Percentiles rank a stretch among this genome's conserved stretches.
Evolutionary conservation across 2,797 vertebrate genomes (phyloP).

Genomic region (Ambastaia sidthimunki): DNA sequence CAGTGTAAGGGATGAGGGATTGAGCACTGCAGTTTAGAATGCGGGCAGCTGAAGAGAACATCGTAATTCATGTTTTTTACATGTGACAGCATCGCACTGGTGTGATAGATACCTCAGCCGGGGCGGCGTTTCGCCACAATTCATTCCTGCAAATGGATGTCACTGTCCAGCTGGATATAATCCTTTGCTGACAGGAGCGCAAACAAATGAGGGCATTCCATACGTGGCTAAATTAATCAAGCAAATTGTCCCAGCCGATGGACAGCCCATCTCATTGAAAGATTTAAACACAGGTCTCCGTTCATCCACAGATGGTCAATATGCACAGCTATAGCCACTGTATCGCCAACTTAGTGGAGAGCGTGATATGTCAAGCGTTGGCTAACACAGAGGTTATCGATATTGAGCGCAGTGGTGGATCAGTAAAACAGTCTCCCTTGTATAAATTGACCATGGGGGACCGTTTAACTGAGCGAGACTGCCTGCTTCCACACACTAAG

Average conservation of each 20-base stretch:
- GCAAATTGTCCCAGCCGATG: slow-evolving; percentile 44
- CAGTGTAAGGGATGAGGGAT: not conserved
- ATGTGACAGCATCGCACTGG: slow-evolving; percentile 7
- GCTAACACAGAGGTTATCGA: slow-evolving; percentile 36
- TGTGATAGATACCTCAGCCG: slow-evolving; percentile 42
- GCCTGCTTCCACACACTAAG: slow-evolving; percentile 62
- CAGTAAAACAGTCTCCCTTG: slow-evolving; percentile 55
- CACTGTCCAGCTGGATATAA: slow-evolving; percentile 46
- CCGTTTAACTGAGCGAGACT: slow-evolving; percentile 61
- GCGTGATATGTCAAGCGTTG: slow-evolving; percentile 45
- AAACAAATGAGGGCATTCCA: slow-evolving; percentile 51
- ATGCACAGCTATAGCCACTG: slow-evolving; percentile 3
- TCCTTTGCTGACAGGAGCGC: slow-evolving; percentile 41
- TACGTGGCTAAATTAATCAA: slow-evolving; percentile 52
- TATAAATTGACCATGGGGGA: slow-evolving; percentile 56
- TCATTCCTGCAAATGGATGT: slow-evolving; percentile 49
- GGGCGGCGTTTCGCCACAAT: slow-evolving; percentile 17
- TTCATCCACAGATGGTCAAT: slow-evolving; percentile 22
- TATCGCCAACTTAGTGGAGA: slow-evolving; percentile 18
- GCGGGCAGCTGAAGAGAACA: not conserved
- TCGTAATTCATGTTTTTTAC: slow-evolving; percentile 20
- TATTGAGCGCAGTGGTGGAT: slow-evolving; percentile 48
- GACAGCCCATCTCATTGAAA: slow-evolving; percentile 34
- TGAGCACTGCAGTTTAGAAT: slow-evolving; percentile 1
- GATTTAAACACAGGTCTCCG: slow-evolving; percentile 28